Conservation (phyloP, 2,888 invertebrate species). For the Gortyna flavago region DNA sequence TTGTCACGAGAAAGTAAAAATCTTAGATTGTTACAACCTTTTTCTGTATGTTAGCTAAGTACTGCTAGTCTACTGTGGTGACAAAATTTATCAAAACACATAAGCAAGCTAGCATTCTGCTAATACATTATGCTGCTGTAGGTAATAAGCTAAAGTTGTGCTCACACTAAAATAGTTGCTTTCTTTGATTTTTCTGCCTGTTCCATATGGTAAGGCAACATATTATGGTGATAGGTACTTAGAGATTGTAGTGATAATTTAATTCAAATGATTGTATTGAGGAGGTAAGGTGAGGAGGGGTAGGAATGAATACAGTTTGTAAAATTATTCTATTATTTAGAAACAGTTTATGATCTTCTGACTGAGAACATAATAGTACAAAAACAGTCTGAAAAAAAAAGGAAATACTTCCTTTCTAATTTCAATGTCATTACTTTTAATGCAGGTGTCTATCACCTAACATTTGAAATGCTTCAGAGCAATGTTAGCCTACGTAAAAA, state of each 20-base stretch:
- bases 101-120: neutral
- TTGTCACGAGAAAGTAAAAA: neutral
- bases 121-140: conserved; percentile 1
- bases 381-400: neutral
- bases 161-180: conserved; percentile 1
- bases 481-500: neutral
- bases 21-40: neutral
- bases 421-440: neutral
- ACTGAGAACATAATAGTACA: neutral
- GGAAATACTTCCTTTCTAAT: conserved; percentile 14
- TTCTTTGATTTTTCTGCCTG: conserved; percentile 11
- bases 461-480: neutral
- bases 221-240: conserved; percentile 4
- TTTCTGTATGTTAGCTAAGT: neutral
- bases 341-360: neutral
- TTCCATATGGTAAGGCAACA: conserved; percentile 39
- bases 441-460: neutral
- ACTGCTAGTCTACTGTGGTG: neutral
- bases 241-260: conserved; percentile 19
- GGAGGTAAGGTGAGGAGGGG: no score
- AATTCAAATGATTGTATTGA: conserved; percentile 3
- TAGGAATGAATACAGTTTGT: neutral
- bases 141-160: conserved; percentile 2
- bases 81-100: neutral
- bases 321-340: neutral